phyloP scores from a whole-genome alignment of 2,113 vertebrate genomes.

The Phrynosoma platyrhinos region DNA sequence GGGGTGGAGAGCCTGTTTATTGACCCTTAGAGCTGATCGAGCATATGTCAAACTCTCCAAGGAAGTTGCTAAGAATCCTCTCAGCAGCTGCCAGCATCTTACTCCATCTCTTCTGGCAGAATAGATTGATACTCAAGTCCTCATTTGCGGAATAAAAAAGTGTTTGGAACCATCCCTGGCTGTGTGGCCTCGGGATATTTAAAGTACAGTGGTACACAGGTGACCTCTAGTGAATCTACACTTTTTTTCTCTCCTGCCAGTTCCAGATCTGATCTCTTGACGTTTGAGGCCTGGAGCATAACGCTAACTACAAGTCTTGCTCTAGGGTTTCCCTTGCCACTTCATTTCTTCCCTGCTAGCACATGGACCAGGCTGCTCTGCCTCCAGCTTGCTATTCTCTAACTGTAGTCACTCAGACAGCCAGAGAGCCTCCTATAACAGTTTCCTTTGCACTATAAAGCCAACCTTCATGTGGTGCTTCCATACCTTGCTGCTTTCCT shows the following conservation, averaged over 20 bases:
- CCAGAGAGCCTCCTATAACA: too few species aligned
- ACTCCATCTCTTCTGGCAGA: not conserved
- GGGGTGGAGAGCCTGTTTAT: not conserved
- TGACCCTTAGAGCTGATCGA: not conserved
- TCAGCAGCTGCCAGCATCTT: not conserved
- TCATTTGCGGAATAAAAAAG: slow-evolving; percentile 10
- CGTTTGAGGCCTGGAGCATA: not conserved
- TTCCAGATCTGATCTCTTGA: too few species aligned
- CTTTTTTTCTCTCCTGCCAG: too few species aligned
- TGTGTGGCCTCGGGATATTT: rapidly evolving
- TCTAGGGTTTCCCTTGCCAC: not conserved
- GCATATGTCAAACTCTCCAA: not conserved
- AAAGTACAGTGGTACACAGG: not conserved
- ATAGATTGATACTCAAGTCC: not conserved
- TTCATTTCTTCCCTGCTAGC: slow-evolving; percentile 21
- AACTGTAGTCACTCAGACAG: rapidly evolving
- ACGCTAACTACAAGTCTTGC: rapidly evolving
- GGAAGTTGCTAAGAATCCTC: not conserved
- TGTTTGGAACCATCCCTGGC: not conserved
- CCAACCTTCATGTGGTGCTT: too few species aligned
- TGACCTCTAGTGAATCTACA: not conserved
- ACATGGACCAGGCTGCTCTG: not conserved
- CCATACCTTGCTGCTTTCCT: too few species aligned
- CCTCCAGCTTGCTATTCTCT: not conserved
- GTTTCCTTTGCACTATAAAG: too few species aligned